Evolutionary conservation across 2,113 vertebrate genomes (phyloP), one percentile per base, ranked within the genome.

Genomic region (Mustela nigripes): DNA sequence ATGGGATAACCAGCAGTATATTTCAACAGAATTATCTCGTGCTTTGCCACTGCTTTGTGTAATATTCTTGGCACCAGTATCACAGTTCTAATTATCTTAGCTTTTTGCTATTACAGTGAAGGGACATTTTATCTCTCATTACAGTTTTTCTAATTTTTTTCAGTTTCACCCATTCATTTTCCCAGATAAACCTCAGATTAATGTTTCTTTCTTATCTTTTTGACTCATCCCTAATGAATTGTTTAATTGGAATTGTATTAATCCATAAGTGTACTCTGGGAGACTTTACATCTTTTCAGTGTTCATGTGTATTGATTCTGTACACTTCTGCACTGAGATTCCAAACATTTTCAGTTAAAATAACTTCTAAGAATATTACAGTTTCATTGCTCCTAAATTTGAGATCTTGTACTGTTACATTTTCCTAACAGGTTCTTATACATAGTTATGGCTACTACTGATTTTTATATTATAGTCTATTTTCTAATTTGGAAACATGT

Each of bases 401-500:
- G 31, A 48, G 45, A 81, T 83, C 8, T 76, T 69, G 5, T 9
- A 36, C 53, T 31, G 10, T 14, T 96, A 71, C 22, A 53, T 42
- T 83, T 95, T 94, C 45, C 45, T 78, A 89, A 73, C 4, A 58
- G 21, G 16, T 86, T 62, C 36, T 81, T 73, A 26, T 11, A 63
- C 60, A 50, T n/a, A 56, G 60, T n/a, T 56, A 80, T 76, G 21
- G 60, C n/a, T 88, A 69, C 26, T 92, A 81, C 24, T 83, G 80
- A 81, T 65, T 94, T 98, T 95, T 90, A 53, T 56, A 84, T 94
- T 94, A 87, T 0, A 65, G n/a, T 58, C 26, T 80, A 81, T 92
- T 97, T 95, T 84, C 36, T 94, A 96, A 86, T 92, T 95, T 96
- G 88, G 33, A 81, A 87, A 92, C 62, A 69, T 26, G 11, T 24